Percentiles rank a stretch among this genome's conserved stretches.
Evolutionary conservation across 2,888 invertebrate species (phyloP).

Genomic region (Polymixis flavicincta): DNA sequence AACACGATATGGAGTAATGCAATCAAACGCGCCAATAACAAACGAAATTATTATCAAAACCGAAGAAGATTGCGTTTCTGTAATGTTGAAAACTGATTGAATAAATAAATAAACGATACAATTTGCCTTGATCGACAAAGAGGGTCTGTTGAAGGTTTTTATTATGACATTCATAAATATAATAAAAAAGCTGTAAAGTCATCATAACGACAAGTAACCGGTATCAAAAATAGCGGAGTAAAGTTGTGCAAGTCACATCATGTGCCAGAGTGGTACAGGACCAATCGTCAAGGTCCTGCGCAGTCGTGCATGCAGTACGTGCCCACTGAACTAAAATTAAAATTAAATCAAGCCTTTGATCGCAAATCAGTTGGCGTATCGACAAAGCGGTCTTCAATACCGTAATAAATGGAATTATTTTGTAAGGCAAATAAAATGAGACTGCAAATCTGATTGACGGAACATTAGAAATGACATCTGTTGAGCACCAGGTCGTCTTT

Average conservation of each 20-base stretch:
- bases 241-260: slow-evolving; percentile 88
- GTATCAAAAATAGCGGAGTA: slow-evolving; percentile 81
- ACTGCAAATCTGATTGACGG: slow-evolving; percentile 17
- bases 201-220: slow-evolving; percentile 71
- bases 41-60: slow-evolving; percentile 20
- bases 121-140: slow-evolving; percentile 46
- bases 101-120: slow-evolving; percentile 36
- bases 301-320: slow-evolving; percentile 85
- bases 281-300: slow-evolving; percentile 81
- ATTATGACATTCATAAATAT: slow-evolving; percentile 67
- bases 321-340: slow-evolving; percentile 75
- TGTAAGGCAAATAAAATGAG: slow-evolving; percentile 21
- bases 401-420: slow-evolving; percentile 47
- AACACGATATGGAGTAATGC: slow-evolving; percentile 29
- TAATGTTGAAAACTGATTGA: slow-evolving; percentile 32
- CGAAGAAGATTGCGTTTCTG: slow-evolving; percentile 39
- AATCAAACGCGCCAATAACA: slow-evolving; percentile 24
- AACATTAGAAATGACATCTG: slow-evolving; percentile 20
- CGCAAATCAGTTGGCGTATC: slow-evolving; percentile 61
- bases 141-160: slow-evolving; percentile 61
- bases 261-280: slow-evolving; percentile 80
- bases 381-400: slow-evolving; percentile 52
- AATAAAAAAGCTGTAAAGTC: slow-evolving; percentile 70
- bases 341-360: slow-evolving; percentile 73
- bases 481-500: background rate